phyloP scores from a whole-genome alignment of 2,113 vertebrate species.

The Periophthalmodon schlosseri region DNA sequence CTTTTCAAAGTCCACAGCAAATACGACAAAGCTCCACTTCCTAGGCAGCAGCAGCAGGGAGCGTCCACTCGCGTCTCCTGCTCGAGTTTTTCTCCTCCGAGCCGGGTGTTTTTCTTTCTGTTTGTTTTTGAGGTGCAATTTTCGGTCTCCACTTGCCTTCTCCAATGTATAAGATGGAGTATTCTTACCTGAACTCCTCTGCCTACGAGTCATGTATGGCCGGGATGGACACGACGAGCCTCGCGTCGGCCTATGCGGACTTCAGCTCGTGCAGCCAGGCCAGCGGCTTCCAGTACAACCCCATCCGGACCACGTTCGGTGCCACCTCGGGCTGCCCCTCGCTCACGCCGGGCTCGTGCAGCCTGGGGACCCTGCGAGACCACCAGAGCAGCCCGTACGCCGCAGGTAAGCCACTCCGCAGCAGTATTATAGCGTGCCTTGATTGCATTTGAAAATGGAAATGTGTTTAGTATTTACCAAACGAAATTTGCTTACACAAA shows the following conservation, averaged over 20 bases:
- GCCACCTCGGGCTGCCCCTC: conserved; percentile 97
- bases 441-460: conserved; percentile 99
- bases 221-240: conserved; percentile 98
- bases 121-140: conserved; percentile 80
- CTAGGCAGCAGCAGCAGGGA: conserved; percentile 1
- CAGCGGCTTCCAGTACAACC: conserved; percentile 99
- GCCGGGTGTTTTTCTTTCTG: conserved; percentile 43
- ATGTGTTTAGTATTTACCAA: conserved; percentile 99
- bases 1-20: conserved; percentile 46
- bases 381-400: conserved; percentile 99
- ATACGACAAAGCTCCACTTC: background rate
- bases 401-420: conserved; percentile 93
- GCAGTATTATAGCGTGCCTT: conserved; percentile 91
- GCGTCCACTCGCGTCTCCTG: conserved; percentile 15
- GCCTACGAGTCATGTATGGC: conserved; percentile 99
- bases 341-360: conserved; percentile 98
- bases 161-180: conserved; percentile 99
- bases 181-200: conserved; percentile 99
- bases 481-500: conserved; percentile 99
- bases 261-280: conserved; percentile 99
- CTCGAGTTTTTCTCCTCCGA: conserved; percentile 42
- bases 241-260: conserved; percentile 99
- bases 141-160: conserved; percentile 87
- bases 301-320: conserved; percentile 99
- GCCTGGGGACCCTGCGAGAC: conserved; percentile 96